These are phyloP conservation scores for Apostichopus parvimensis DNA, from an alignment of 35 echinoderm and acorn worm genomes.

Conservation along the genomic window DNA sequence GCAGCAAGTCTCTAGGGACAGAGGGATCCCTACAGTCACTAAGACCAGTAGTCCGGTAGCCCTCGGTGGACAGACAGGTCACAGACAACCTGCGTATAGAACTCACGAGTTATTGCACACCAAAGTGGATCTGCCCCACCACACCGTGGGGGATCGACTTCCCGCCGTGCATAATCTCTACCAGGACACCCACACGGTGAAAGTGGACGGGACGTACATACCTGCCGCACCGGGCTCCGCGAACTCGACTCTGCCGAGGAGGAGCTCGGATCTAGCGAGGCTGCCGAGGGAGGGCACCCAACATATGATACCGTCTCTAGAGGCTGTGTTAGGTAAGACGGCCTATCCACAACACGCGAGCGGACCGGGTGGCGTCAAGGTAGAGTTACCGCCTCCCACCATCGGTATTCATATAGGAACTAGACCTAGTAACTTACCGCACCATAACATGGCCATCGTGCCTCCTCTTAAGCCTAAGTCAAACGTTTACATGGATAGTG, in stretches of 20 bases:
- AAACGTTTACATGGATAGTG: slow-evolving; percentile 29
- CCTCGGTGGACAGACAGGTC: background rate
- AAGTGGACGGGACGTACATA: slow-evolving; percentile 19
- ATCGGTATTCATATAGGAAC: slow-evolving; percentile 70
- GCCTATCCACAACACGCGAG: slow-evolving; percentile 40
- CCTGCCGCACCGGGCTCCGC: background rate
- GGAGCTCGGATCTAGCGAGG: background rate
- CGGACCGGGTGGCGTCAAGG: slow-evolving; percentile 57
- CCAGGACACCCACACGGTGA: slow-evolving; percentile 31
- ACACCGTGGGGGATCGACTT: background rate
- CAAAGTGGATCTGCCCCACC: background rate
- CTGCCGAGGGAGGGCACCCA: background rate
- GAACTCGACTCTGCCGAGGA: background rate
- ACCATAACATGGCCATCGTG: slow-evolving; percentile 40
- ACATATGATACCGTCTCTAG: background rate
- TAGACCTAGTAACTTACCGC: slow-evolving; percentile 41
- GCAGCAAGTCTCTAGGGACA: background rate
- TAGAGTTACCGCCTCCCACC: slow-evolving; percentile 72
- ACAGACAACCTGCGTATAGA: background rate
- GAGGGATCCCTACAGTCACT: background rate
- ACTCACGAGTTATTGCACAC: slow-evolving; percentile 9
- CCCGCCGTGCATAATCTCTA: background rate
- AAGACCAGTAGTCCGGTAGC: background rate
- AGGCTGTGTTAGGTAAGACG: slow-evolving; percentile 43
- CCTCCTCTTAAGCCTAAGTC: slow-evolving; percentile 37